Conservation (phyloP, 2,888 invertebrate genomes). For the Hesperia comma region DNA sequence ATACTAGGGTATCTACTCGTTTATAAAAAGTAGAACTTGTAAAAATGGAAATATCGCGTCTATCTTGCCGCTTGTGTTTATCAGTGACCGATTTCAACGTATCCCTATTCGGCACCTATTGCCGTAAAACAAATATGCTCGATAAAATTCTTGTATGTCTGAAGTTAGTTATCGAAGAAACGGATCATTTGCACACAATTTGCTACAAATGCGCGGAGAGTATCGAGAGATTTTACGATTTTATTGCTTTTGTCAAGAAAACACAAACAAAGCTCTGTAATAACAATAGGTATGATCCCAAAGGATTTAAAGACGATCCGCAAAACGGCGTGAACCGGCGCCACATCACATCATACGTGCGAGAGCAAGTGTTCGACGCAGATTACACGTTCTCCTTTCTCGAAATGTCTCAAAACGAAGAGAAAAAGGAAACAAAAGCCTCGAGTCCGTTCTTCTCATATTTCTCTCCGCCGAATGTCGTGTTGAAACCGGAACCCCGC, state of each 20-base stretch:
- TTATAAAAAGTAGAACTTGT: conserved; percentile 36
- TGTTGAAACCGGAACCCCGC: conserved; percentile 53
- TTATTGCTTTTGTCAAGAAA: conserved; percentile 62
- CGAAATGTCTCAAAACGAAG: conserved; percentile 59
- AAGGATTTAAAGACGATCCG: conserved; percentile 47
- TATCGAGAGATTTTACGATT: conserved; percentile 70
- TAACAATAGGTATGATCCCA: conserved; percentile 49
- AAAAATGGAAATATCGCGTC: conserved; percentile 66
- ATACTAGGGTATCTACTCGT: conserved; percentile 35
- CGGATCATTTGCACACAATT: conserved; percentile 63
- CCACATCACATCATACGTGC: conserved; percentile 63
- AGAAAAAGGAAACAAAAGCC: conserved; percentile 55
- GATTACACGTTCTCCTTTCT: conserved; percentile 73
- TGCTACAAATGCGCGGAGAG: conserved; percentile 72
- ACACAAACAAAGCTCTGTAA: conserved; percentile 55
- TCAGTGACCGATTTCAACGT: conserved; percentile 70
- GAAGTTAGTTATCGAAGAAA: conserved; percentile 66
- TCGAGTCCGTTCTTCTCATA: conserved; percentile 75
- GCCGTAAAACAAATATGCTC: conserved; percentile 61
- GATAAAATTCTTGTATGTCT: conserved; percentile 70
- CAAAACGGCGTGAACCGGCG: conserved; percentile 49
- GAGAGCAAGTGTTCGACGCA: conserved; percentile 66
- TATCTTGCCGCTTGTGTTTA: conserved; percentile 69
- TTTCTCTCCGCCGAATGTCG: conserved; percentile 62
- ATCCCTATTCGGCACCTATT: conserved; percentile 64